Evolutionary conservation across 2,797 vertebrate genomes (phyloP), one percentile per base, ranked within the genome.

Genomic region (Parotocinclus haroldoi): DNA sequence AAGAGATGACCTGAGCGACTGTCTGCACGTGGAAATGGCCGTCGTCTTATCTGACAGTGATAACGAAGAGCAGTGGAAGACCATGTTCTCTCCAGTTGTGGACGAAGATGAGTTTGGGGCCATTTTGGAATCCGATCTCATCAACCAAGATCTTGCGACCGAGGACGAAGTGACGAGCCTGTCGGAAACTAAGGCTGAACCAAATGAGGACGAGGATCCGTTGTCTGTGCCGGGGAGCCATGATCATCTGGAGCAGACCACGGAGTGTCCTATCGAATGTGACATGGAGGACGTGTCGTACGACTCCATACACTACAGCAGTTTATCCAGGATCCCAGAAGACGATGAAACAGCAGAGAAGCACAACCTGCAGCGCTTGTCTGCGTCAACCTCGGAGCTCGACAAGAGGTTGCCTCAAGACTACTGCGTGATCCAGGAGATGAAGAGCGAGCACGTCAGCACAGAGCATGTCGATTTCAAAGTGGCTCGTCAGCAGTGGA

Each of bases 381-480:
- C 70, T 14, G 74, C 69, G 51, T 76, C 76, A 36, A 76, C 74
- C 12, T 70, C 80, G 10, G 88, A 90, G 19, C 58, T 76, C 9
- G 73, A 73, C 77, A 91, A 90, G 77, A 91, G 84, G 76, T 57
- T 90, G 36, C 91, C 90, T 0, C 86, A 88, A 76, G 91, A 92
- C 74, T 91, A 88, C 65, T 90, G 89, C 38, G 90, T 92, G 27
- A 86, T 88, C 77, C 87, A 92, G 76, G 89, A 91, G 78, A 89
- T 84, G 10, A 88, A 85, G 71, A 92, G 85, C 0, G 85, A 89
- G 78, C 91, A 91, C 9, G 88, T 92, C 10, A 91, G 89, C 68
- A 90, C 85, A 1, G 90, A 92, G 57, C 90, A 92, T 6, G 83
- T 92, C 45, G 89, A 92, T 72, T 92, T 92, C 76, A 85, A 85